Percentiles rank a stretch among this genome's conserved stretches.
Evolutionary conservation across 2,797 vertebrate species (phyloP).

Genomic region (Argentina silus): DNA sequence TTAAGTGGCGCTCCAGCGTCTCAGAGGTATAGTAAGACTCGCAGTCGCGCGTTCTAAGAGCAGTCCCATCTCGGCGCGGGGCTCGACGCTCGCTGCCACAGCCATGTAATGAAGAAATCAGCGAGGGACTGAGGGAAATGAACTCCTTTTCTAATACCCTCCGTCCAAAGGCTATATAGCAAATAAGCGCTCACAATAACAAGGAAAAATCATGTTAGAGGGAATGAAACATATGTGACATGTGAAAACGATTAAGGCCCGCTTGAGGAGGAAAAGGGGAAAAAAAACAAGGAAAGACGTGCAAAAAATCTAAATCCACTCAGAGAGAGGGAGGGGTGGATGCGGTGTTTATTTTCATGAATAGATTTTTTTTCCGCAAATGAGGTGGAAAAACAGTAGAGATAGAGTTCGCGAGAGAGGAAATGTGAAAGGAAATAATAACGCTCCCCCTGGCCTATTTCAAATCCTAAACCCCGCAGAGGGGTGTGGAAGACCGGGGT

Average conservation of each 20-base stretch:
- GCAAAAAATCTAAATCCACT: constrained; percentile 58
- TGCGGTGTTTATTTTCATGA: constrained; percentile 65
- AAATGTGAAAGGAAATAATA: constrained; percentile 70
- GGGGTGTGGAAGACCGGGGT: constrained; percentile 21
- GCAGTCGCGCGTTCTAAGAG: constrained; percentile 47
- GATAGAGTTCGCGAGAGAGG: constrained; percentile 59
- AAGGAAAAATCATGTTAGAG: constrained; percentile 72
- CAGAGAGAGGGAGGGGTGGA: constrained; percentile 40
- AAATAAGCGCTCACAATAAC: constrained; percentile 71
- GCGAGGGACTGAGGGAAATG: constrained; percentile 72
- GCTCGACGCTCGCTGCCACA: constrained; percentile 29
- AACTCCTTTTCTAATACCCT: constrained; percentile 69
- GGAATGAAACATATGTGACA: constrained; percentile 70
- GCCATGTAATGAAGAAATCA: constrained; percentile 74
- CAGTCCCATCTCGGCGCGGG: constrained; percentile 44
- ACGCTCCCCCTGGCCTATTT: constrained; percentile 54
- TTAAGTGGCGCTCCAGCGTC: constrained; percentile 70
- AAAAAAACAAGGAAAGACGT: constrained; percentile 1
- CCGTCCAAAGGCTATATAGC: constrained; percentile 54
- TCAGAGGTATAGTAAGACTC: constrained; percentile 62
- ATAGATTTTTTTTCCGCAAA: constrained; percentile 71
- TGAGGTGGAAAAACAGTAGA: constrained; percentile 72
- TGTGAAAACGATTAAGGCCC: constrained; percentile 64
- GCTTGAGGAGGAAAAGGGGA: constrained; percentile 37
- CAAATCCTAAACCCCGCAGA: constrained; percentile 59